These are phyloP conservation scores for Ophioderma brevispina DNA, from an alignment of 35 echinoderm and acorn worm genomes.

Conservation along the genomic window DNA sequence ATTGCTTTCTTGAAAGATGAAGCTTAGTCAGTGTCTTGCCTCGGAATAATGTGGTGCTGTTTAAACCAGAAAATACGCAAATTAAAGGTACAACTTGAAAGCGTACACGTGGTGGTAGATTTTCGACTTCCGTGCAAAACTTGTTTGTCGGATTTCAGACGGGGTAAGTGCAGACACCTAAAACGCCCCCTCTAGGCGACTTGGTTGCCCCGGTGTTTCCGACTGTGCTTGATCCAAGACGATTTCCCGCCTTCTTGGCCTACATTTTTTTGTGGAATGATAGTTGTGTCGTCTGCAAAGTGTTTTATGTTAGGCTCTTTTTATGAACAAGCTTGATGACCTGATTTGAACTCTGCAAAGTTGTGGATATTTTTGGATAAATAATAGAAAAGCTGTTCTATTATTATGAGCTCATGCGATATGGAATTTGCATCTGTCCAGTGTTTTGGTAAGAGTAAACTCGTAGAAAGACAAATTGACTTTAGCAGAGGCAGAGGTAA, in stretches of 20 bases:
- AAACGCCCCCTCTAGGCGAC: too few relatives aligned
- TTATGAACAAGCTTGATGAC: background rate
- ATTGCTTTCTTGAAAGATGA: background rate
- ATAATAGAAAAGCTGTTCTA: background rate
- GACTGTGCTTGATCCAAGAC: background rate
- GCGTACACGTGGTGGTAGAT: too few relatives aligned
- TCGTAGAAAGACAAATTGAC: background rate
- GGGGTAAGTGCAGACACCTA: too few relatives aligned
- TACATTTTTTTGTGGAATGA: background rate
- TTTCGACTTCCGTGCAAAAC: too few relatives aligned
- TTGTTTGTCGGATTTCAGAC: too few relatives aligned
- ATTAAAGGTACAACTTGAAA: too few relatives aligned
- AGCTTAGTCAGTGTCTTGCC: constrained; percentile 8
- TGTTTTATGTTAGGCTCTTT: background rate
- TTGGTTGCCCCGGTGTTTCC: background rate
- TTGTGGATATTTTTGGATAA: background rate
- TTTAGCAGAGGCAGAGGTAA: background rate
- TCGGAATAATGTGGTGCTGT: background rate
- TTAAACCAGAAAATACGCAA: too few relatives aligned
- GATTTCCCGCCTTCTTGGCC: background rate
- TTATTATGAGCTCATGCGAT: too few relatives aligned
- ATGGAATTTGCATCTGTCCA: background rate
- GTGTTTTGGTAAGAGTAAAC: background rate
- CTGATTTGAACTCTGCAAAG: background rate
- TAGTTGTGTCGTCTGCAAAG: background rate